These are phyloP conservation scores for Plectrocnemia conspersa DNA, from an alignment of 1,140 invertebrate species.

Conservation along the genomic window DNA sequence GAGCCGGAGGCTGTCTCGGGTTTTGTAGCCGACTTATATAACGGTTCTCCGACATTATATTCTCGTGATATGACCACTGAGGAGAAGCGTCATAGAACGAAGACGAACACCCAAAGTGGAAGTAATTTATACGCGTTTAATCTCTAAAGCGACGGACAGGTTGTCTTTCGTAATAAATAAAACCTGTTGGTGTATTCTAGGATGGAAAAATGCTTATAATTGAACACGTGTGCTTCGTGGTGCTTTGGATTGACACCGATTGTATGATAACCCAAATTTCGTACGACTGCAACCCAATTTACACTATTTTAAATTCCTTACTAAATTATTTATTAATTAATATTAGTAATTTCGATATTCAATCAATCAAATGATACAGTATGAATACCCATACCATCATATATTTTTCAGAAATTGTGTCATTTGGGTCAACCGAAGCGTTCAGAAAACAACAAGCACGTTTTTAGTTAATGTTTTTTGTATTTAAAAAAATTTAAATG, in stretches of 20 bases:
- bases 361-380: no score
- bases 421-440: no score
- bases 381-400: no score
- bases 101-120: not conserved
- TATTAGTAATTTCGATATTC: no score
- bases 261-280: no score
- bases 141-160: constrained; percentile 10
- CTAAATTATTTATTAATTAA: no score
- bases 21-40: constrained; percentile 23
- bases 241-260: not conserved
- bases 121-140: constrained; percentile 16
- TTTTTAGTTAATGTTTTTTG: no score
- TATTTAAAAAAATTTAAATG: no score
- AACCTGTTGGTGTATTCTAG: constrained; percentile 28
- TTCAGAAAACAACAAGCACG: no score
- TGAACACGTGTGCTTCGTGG: constrained; percentile 25
- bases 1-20: constrained; percentile 9
- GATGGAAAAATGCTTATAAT: constrained; percentile 16
- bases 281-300: no score
- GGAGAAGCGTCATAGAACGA: not conserved
- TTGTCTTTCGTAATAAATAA: constrained; percentile 8
- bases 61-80: not conserved
- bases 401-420: no score
- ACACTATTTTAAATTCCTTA: no score
- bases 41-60: constrained; percentile 24